A percentile compares a stretch with the other conserved stretches of the same genome.
phyloP scores from a whole-genome alignment of 2,797 vertebrate genomes.

The Thunnus albacares region DNA sequence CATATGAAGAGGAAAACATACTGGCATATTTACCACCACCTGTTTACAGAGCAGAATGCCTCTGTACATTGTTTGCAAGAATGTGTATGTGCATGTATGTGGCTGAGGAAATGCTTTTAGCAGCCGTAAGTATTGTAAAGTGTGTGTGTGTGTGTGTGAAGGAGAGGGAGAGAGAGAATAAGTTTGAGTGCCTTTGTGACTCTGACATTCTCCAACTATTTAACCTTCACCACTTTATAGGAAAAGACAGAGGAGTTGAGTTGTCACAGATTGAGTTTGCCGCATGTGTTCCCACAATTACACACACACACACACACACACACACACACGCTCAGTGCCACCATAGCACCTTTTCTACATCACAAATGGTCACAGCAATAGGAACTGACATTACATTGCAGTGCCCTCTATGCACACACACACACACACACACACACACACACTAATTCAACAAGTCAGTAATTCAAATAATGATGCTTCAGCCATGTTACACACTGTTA shows the following conservation, averaged over 20 bases:
- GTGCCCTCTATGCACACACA: not conserved
- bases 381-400: constrained; percentile 37
- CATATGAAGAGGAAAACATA: not conserved
- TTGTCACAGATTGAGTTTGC: constrained; percentile 28
- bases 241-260: constrained; percentile 30
- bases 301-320: constrained; percentile 13
- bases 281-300: constrained; percentile 2
- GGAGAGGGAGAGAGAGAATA: not conserved
- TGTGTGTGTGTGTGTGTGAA: not conserved
- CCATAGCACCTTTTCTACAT: constrained; percentile 25
- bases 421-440: constrained; percentile 1
- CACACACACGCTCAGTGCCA: not conserved
- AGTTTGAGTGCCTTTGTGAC: constrained; percentile 21
- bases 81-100: not conserved
- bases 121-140: constrained; percentile 24
- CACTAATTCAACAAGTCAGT: constrained; percentile 22
- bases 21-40: constrained; percentile 34
- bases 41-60: constrained; percentile 51
- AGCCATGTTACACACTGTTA: not conserved
- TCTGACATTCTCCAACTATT: constrained; percentile 29
- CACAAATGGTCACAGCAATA: constrained; percentile 39
- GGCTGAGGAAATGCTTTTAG: constrained; percentile 15
- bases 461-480: not conserved
- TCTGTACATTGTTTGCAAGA: not conserved
- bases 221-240: constrained; percentile 29